Evolutionary conservation across 2,797 vertebrate species (phyloP).

Genomic region (Coluber constrictor): DNA sequence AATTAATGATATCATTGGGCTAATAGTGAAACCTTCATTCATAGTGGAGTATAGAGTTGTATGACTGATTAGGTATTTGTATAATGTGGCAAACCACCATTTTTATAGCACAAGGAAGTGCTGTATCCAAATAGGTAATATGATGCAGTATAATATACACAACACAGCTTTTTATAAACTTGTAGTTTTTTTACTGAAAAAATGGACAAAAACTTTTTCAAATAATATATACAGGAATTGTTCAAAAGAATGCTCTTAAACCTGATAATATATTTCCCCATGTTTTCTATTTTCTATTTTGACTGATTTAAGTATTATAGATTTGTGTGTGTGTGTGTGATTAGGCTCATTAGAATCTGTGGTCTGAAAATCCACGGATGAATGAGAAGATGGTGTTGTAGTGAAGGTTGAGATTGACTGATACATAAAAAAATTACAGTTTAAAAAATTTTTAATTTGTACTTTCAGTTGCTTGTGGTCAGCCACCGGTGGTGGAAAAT

Average conservation of each 20-base stretch:
- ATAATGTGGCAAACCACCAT: neutral
- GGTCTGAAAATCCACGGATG: neutral
- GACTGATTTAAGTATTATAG: neutral
- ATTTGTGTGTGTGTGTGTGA: neutral
- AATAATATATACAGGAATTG: neutral
- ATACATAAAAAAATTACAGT: neutral
- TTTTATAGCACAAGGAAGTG: neutral
- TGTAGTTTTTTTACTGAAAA: conserved; percentile 1
- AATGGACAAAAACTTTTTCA: neutral
- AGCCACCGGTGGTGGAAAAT: conserved; percentile 92
- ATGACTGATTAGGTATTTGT: neutral
- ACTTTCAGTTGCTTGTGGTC: conserved; percentile 86
- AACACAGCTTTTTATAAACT: conserved; percentile 3
- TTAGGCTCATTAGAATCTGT: neutral
- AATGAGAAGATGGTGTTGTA: neutral
- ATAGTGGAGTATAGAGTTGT: neutral
- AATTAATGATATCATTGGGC: neutral
- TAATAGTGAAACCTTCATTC: neutral
- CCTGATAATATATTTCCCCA: fast-evolving
- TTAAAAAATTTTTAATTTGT: conserved; percentile 25
- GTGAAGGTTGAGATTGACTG: neutral
- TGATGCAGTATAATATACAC: neutral
- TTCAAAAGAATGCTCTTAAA: neutral
- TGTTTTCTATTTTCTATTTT: neutral
- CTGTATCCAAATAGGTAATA: neutral